Conservation (phyloP, 2,888 invertebrate genomes). For the Hirudinaria manillensis region DNA sequence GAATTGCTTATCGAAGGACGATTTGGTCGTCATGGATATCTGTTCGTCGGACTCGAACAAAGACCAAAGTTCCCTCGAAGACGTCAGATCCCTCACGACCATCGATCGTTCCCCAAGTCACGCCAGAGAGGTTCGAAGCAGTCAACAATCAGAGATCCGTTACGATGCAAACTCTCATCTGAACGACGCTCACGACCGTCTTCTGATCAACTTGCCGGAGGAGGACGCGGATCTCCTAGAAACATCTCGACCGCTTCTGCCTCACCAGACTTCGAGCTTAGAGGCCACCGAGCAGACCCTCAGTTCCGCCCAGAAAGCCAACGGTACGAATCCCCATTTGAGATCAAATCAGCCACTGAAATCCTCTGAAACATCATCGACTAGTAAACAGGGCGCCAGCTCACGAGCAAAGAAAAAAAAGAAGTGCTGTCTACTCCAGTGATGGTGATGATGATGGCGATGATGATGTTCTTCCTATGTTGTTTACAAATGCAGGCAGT, state of each 20-base stretch:
- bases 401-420: slow-evolving; percentile 17
- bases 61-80: slow-evolving; percentile 1
- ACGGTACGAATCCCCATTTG: not conserved
- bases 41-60: slow-evolving; percentile 3
- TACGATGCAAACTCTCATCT: not conserved
- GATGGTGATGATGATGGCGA: not conserved
- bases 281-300: not conserved
- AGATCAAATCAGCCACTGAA: not conserved
- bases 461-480: too few species aligned
- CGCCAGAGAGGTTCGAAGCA: not conserved
- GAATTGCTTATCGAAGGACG: not conserved
- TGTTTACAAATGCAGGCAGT: too few species aligned
- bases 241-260: slow-evolving; percentile 11
- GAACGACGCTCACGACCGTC: not conserved
- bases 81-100: not conserved
- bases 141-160: not conserved
- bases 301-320: not conserved
- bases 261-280: not conserved
- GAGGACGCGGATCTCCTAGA: slow-evolving; percentile 8
- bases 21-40: not conserved
- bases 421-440: slow-evolving; percentile 18
- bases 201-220: not conserved
- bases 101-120: not conserved
- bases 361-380: not conserved
- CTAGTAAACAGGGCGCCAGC: not conserved